Base-by-base conservation (phyloP, 2,888 invertebrate genomes). In the Liodrosophila aerea region DNA sequence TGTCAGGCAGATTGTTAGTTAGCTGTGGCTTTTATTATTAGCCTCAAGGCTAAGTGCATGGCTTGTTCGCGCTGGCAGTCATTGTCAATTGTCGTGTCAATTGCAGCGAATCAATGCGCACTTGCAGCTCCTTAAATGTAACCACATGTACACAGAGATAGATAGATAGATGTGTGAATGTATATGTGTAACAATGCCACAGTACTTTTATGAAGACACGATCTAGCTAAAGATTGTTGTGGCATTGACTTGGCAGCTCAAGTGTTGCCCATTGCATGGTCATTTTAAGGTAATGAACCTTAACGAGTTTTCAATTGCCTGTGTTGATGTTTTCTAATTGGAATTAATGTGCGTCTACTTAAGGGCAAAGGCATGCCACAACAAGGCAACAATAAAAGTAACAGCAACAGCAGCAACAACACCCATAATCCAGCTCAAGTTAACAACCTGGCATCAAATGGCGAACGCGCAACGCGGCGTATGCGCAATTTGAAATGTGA, bases 291-390 rank as follows among this genome's bases (percentile, higher is more conserved):
- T 78, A 78, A 78, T 78, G 75, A 78, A 78, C 78, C 66, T 84
- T 84, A 84, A 78, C 78, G 77, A 78, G 82, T 81, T 78, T 84
- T 77, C 78, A 78, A 78, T 78, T 78, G 78, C 49, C 77, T 71
- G 71, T 70, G 65, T 46, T 66, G 84, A 63, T 76, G 65, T 76
- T 76, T 84, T 74, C 82, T 76, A 78, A 84, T 84, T 78, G 78
- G 78, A 76, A 78, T 76, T 76, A 76, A 78, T 84, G 82, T 49
- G 73, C 57, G 62, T 73, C 72, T 84, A 72, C 82, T 77, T 74
- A 81, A 84, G 85, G 82, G 84, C 81, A 56, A 43, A 58, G 57
- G 59, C 64, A 69, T 50, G 66, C 53, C 34, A 30, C 16, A 34
- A 11, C 39, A 27, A 34, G 9, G 12, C 13, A 22, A 43, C 31